Base-by-base conservation (phyloP, 2,113 vertebrate genomes). In the Carassius auratus region DNA sequence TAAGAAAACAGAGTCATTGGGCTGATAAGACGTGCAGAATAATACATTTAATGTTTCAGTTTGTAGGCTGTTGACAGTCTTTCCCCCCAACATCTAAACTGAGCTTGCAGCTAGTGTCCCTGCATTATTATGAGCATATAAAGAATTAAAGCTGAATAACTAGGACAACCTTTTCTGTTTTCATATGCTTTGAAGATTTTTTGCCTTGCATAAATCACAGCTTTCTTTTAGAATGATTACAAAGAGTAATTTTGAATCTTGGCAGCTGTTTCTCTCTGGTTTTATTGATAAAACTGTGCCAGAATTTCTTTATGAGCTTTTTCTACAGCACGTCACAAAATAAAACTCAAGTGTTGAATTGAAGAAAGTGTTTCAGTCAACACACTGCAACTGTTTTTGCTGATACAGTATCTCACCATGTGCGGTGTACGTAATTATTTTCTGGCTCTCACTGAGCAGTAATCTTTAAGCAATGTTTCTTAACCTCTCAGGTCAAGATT, bases 171-270 rank as follows among this genome's bases (percentile, higher is more conserved):
- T 3, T 73, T 73, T 42, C 9, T 13, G 69, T 73, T 21, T 73
- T 74, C 4, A 45, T 14, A 21, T 48, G 38, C 14, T 81, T 81
- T 55, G 9, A 57, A 57, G 55, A 21, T 61, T 23, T 61, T 61
- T 61, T n/a, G 55, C 55, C 55, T 61, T 10, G 59, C 59, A 61
- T 61, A 57, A 57, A 57, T 68, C 26, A 33, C 9, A 68, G 64
- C 64, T 68, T 68, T 68, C 64, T 68, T 68, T 68, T 14, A 68
- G 64, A 68, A 68, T 36, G 30, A 68, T 33, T 36, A 68, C 66
- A 33, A 68, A 36, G 66, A 68, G 10, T 36, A 30, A 68, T 68
- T 68, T 33, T 68, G 66, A 36, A 68, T 68, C 66, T 68, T 33
- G 66, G 66, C 66, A 68, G 66, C 66, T 68, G 66, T 68, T 68